Evolutionary conservation across 1,140 invertebrate species (phyloP), one percentile per base, ranked within the genome.

Genomic region (Drosophila bocqueti): DNA sequence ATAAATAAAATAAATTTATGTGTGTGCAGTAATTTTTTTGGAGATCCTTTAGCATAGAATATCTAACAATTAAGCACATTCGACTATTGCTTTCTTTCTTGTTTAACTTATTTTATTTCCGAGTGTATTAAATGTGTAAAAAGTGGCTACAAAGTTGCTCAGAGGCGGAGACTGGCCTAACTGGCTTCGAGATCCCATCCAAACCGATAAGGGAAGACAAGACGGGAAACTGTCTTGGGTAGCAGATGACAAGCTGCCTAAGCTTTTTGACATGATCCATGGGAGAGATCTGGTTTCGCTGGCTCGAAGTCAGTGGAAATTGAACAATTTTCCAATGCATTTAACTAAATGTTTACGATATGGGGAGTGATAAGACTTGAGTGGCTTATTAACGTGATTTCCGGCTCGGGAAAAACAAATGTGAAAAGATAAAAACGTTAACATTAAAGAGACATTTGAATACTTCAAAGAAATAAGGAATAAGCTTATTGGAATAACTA

Each of bases 171-270:
- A 72, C 66, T 73, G 50, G 52, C 50, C 49, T 40, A 72, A 72
- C 69, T 59, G 69, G 67, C 65, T 58, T 2, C 21, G 15, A 42
- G 29, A 45, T 67, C 11, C 47, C n/a, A 69, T 67, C 13, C 38
- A 54, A 59, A 55, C 71, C 26, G 72, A 67, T 76, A 76, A 55
- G 62, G 62, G 40, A 67, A 75, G 74, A 76, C 74, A 52, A 31
- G n/a, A 31, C 50, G 42, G 21, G 49, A 31, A 43, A 43, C 61
- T 65, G 46, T 47, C 42, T 43, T 57, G 64, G 47, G 42, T 58
- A 31, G 60, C n/a, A 59, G 69, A 75, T 76, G 69, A 76, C 73
- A 58, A 58, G 74, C 71, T 76, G 71, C 43, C 62, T 59, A 65
- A 43, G 72, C 67, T 72, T 63, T 72, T 46, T 54, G 38, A 55